phyloP scores from a whole-genome alignment of 1,140 invertebrate genomes.

The Brachionus plicatilis region DNA sequence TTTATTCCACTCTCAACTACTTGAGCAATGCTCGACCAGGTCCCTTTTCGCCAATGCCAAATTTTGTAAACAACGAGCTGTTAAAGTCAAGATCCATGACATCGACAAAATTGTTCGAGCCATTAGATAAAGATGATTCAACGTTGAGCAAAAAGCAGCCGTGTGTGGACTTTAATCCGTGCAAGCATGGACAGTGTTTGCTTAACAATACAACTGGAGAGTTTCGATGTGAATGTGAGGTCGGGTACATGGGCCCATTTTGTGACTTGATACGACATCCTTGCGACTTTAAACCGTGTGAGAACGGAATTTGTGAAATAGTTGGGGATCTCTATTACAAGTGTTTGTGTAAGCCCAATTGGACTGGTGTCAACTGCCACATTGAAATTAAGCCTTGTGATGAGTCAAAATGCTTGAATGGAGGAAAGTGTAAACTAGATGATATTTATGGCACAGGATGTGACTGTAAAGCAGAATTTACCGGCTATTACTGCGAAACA shows the following conservation, averaged over 20 bases:
- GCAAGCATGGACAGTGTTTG: slow-evolving; percentile 25
- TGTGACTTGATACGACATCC: slow-evolving; percentile 21
- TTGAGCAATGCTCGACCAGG: background rate
- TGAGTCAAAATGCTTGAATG: slow-evolving; percentile 12
- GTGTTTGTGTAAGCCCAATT: slow-evolving; percentile 40
- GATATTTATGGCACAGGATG: slow-evolving; percentile 55
- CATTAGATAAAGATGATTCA: background rate
- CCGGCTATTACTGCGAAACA: slow-evolving; percentile 70
- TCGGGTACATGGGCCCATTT: slow-evolving; percentile 36
- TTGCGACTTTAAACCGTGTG: slow-evolving; percentile 30
- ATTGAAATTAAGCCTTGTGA: slow-evolving; percentile 36
- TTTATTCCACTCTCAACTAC: background rate
- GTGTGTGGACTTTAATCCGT: slow-evolving; percentile 34
- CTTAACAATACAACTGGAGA: background rate
- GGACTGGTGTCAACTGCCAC: slow-evolving; percentile 37
- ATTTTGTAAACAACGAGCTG: background rate
- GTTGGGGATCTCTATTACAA: background rate
- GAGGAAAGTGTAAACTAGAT: slow-evolving; percentile 23
- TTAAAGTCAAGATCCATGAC: background rate
- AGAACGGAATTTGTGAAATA: slow-evolving; percentile 30
- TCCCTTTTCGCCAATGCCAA: background rate
- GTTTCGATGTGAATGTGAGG: slow-evolving; percentile 18
- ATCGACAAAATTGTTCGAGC: background rate
- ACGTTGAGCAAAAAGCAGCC: background rate
- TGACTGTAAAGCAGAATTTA: slow-evolving; percentile 65